Evolutionary conservation across 2,113 vertebrate genomes (phyloP).

Genomic region (Lamprotornis superbus): DNA sequence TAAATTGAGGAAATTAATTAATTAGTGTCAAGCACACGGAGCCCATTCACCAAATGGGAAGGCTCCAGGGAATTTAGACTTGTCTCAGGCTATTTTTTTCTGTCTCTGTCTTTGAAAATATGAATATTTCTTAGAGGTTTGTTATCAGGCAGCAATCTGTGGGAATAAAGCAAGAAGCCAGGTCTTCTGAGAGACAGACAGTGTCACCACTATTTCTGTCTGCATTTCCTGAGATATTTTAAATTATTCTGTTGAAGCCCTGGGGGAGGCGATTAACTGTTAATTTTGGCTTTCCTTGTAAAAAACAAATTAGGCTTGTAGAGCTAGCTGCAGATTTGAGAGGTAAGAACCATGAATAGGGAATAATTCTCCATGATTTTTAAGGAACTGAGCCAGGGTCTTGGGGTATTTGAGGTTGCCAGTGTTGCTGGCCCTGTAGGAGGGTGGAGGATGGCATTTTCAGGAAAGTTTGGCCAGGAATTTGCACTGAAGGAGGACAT

Average conservation of each 20-base stretch:
- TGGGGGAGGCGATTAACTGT: neutral
- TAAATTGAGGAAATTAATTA: slow-evolving; percentile 50
- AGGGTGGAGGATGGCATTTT: neutral
- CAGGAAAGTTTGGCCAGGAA: neutral
- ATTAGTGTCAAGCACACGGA: slow-evolving; percentile 16
- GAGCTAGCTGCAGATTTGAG: neutral
- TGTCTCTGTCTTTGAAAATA: neutral
- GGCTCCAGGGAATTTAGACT: neutral
- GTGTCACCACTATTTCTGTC: neutral
- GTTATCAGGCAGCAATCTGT: neutral
- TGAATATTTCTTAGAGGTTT: neutral
- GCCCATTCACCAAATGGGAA: neutral
- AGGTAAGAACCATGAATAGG: neutral
- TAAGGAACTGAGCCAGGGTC: neutral
- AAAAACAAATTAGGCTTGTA: neutral
- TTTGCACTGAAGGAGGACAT: neutral
- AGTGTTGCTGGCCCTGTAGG: neutral
- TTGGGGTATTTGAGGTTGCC: neutral
- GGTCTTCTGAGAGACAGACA: neutral
- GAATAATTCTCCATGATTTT: neutral
- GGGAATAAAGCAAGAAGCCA: neutral
- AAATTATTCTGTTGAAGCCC: neutral
- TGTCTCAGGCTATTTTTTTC: neutral
- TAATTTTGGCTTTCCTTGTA: neutral
- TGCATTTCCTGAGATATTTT: neutral